These are phyloP conservation scores for Phoenicopterus ruber DNA, from an alignment of 2,113 vertebrate genomes.

Conservation along the genomic window DNA sequence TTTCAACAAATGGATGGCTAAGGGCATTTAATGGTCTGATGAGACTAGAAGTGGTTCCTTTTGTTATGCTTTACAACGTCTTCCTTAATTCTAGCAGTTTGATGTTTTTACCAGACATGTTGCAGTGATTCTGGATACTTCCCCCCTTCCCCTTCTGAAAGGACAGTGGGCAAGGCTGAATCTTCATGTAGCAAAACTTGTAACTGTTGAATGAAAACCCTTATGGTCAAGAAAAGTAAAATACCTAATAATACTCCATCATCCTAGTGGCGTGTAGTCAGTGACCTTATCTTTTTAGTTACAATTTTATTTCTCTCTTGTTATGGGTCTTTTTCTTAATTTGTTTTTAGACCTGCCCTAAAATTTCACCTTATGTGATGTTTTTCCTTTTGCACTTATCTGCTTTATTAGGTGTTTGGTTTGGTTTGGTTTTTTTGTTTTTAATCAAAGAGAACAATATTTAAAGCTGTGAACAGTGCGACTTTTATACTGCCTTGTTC, in stretches of 20 bases:
- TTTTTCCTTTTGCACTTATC: not conserved
- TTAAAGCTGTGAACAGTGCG: not conserved
- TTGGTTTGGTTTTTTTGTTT: not conserved
- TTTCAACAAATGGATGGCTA: not conserved
- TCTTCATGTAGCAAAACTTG: not conserved
- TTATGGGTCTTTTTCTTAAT: not conserved
- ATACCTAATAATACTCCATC: not conserved
- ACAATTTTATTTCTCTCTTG: not conserved
- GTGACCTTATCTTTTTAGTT: not conserved
- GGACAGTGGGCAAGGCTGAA: not conserved
- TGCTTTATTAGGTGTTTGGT: not conserved
- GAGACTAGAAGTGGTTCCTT: not conserved
- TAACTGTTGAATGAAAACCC: not conserved
- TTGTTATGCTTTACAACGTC: not conserved
- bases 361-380: not conserved
- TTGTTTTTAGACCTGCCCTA: not conserved
- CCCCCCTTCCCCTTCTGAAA: not conserved
- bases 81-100: not conserved
- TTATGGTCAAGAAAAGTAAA: not conserved
- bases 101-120: not conserved
- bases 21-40: not conserved
- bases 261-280: not conserved
- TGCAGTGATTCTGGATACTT: not conserved
- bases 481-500: not conserved
- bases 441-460: not conserved